Evolutionary conservation across 2,797 vertebrate genomes (phyloP), one percentile per base, ranked within the genome.

Genomic region (Erpetoichthys calabaricus): DNA sequence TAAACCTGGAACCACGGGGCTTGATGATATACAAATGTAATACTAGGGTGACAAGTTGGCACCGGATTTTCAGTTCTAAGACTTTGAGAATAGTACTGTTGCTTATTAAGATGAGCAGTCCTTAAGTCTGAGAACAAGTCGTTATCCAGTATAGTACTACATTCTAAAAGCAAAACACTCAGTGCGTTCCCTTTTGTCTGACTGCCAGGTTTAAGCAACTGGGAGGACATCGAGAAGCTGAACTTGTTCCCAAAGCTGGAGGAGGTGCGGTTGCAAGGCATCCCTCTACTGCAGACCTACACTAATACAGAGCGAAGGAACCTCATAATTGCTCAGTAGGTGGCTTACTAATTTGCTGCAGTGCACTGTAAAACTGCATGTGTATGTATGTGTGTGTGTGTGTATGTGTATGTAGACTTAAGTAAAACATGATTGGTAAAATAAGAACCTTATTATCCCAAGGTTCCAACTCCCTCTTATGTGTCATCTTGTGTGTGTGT

Each of bases 211-310:
- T 86, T 98, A 47, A 84, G 81, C 53, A 75, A 73, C 60, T 99
- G 96, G 96, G 86, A 89, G 67, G 94, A 99, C 73, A 90, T 99
- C 49, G 92, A 91, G 70, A 90, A 88, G 69, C 75, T 99, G 60
- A 96, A 89, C 69, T 90, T 81, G 68, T 89, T 99, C 61, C 96
- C 96, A 3, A 95, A 94, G 67, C 87, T 99, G 8, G 81, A 89
- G 75, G 92, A 99, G 69, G 83, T 96, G 59, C 89, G 92, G 65
- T 80, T 89, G 54, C 78, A 87, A 69, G 93, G 95, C 61, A 94
- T 98, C 63, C 92, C 95, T 62, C 76, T 99, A 62, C 72, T 99
- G 70, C 82, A 95, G 82, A 79, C 87, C 5, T 96, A 97, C 70
- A 89, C 80, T 68, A 86, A 84, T 0, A 86, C 91, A 51, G 91